These are phyloP conservation scores for Sebastes taczanowskii DNA, from an alignment of 2,797 vertebrate species.

Conservation along the genomic window DNA sequence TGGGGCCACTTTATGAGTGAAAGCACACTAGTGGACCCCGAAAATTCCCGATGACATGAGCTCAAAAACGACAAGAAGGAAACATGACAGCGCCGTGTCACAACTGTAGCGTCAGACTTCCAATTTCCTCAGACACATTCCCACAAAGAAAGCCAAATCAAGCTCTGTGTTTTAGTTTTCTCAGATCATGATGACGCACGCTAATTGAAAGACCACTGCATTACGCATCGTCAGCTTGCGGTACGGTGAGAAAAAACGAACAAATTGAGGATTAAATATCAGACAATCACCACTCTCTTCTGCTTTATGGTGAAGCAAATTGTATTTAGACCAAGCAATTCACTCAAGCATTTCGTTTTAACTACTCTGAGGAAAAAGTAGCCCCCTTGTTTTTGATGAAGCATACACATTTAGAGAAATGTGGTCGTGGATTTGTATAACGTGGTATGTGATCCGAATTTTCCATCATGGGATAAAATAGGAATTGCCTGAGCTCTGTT, in stretches of 20 bases:
- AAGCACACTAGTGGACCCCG: constrained; percentile 1
- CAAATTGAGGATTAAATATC: constrained; percentile 63
- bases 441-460: constrained; percentile 69
- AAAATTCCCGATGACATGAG: constrained; percentile 6
- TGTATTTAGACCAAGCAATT: constrained; percentile 54
- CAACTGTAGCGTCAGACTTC: constrained; percentile 1
- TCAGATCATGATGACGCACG: background rate
- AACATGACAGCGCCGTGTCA: constrained; percentile 7
- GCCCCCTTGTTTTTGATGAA: constrained; percentile 57
- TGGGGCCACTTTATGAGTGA: constrained; percentile 21
- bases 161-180: constrained; percentile 19
- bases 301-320: constrained; percentile 46
- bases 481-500: constrained; percentile 68
- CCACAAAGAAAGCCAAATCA: constrained; percentile 23
- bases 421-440: constrained; percentile 63
- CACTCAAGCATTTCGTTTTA: constrained; percentile 56
- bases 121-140: constrained; percentile 24
- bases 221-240: constrained; percentile 31
- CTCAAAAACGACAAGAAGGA: constrained; percentile 7
- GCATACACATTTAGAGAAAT: constrained; percentile 61
- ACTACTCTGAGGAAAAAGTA: constrained; percentile 59
- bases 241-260: constrained; percentile 47
- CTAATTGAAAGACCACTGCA: constrained; percentile 34
- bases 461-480: constrained; percentile 75
- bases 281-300: constrained; percentile 47